Evolutionary conservation across 2,888 invertebrate species (phyloP).

Genomic region (Ernsta delagoae): DNA sequence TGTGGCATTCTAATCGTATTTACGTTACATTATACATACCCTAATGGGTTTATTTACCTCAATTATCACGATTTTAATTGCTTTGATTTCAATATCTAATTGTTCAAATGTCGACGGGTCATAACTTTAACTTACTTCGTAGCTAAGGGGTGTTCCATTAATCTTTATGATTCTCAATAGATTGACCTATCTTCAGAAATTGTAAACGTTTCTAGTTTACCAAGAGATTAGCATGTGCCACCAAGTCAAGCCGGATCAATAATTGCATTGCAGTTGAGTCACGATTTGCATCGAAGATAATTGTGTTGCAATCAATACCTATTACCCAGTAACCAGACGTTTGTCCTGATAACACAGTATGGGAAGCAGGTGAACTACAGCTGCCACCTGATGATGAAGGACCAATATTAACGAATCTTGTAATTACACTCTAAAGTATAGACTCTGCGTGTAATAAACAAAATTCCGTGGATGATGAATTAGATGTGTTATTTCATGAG

Average conservation of each 20-base stretch:
- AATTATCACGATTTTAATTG: no score
- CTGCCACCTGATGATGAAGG: slow-evolving; percentile 6
- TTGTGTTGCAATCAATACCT: slow-evolving; percentile 29
- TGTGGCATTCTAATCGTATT: background rate
- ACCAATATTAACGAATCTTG: slow-evolving; percentile 14
- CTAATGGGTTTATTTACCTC: no score
- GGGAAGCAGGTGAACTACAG: slow-evolving; percentile 31
- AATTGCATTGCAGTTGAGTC: slow-evolving; percentile 22
- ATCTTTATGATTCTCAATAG: no score
- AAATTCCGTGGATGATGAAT: background rate
- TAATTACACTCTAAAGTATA: slow-evolving; percentile 18
- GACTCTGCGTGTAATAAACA: background rate
- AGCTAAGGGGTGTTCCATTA: no score
- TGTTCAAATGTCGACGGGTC: no score
- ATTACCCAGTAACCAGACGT: slow-evolving; percentile 19
- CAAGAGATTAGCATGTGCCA: background rate
- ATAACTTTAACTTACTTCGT: no score
- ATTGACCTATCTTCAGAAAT: no score
- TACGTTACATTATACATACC: no score
- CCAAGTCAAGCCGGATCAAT: slow-evolving; percentile 1
- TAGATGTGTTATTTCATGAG: background rate
- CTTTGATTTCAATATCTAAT: no score
- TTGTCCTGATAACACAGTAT: slow-evolving; percentile 34
- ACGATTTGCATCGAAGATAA: slow-evolving; percentile 21
- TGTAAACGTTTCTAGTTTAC: slow-evolving; percentile 4